Evolutionary conservation across 2,888 invertebrate genomes (phyloP), one percentile per base, ranked within the genome.

Genomic region (Polydesmus complanatus): DNA sequence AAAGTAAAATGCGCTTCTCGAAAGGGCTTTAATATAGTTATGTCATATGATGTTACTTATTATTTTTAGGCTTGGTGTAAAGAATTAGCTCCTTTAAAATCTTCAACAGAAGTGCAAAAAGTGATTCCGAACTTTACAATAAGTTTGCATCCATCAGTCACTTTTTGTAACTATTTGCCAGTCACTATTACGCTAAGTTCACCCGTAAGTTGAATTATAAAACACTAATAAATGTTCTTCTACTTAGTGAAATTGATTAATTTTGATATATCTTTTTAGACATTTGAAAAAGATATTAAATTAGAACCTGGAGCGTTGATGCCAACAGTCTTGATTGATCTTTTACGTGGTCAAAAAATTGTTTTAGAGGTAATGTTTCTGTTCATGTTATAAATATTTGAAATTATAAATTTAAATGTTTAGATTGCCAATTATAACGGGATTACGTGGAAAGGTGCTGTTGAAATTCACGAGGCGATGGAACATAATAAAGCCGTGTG

Each of bases 131-230:
- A 86, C 73, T 84, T 84, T 70, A 73, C 83, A 3, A 78, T 89
- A 56, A 80, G 82, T 50, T 77, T 88, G n/a, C 72, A 85, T 54
- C 85, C 88, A 0, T 86, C 88, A 0, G 75, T 88, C 22, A 79
- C 83, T 3, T 74, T 89, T 18, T 83, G 85, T 75, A 89, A 88
- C 73, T 82, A 83, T 27, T 76, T 89, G 50, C 88, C 88, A 0
- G 85, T 85, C 71, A 83, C 84, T 0, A 72, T 86, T 27, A 81
- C 83, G 69, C 75, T 83, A 58, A 37, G 14, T 37, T 37, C 37
- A 37, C 5, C 5, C 37, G 37, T 37, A 37, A 37, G 37, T 37
- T n/a, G 14, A 37, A 37, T 37, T 8, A 37, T 37, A 70, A 65
- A 37, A 22, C 47, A 37, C 21, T 47, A 14, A 14, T 47, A 47